Evolutionary conservation across 2,888 invertebrate genomes (phyloP).

Genomic region (Megalurothrips usitatus): DNA sequence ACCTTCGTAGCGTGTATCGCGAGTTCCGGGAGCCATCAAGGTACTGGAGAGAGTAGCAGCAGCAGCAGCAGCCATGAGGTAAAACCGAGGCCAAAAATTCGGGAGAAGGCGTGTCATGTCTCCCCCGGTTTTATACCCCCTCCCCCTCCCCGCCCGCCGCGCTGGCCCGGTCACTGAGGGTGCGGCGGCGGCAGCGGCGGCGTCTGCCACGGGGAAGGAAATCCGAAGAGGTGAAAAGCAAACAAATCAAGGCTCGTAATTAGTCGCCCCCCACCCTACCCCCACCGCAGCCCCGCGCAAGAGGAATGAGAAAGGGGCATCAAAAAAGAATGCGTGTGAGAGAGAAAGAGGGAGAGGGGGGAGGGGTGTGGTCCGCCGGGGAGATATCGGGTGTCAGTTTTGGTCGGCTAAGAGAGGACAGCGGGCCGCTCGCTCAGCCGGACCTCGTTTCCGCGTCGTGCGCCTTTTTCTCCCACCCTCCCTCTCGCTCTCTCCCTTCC

Average conservation of each 20-base stretch:
- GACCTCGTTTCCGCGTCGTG: background rate
- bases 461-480: background rate
- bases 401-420: background rate
- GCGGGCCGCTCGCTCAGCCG: background rate
- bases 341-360: background rate
- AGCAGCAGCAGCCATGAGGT: too few relatives aligned
- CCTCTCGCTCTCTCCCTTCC: background rate
- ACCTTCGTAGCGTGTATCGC: too few relatives aligned
- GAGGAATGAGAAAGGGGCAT: too few relatives aligned
- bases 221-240: constrained; percentile 13
- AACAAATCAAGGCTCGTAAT: constrained; percentile 21
- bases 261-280: background rate
- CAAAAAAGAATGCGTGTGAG: too few relatives aligned
- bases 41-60: too few relatives aligned
- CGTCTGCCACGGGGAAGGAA: background rate
- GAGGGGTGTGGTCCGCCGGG: background rate
- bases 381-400: constrained; percentile 26
- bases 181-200: background rate
- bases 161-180: background rate
- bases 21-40: too few relatives aligned
- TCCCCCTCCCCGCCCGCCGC: background rate
- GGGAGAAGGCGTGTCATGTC: too few relatives aligned
- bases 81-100: too few relatives aligned
- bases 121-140: background rate
- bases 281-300: too few relatives aligned